A percentile compares a stretch with the other conserved stretches of the same genome.
Conservation (phyloP, 2,888 invertebrate genomes). For the Metalampra italica region DNA sequence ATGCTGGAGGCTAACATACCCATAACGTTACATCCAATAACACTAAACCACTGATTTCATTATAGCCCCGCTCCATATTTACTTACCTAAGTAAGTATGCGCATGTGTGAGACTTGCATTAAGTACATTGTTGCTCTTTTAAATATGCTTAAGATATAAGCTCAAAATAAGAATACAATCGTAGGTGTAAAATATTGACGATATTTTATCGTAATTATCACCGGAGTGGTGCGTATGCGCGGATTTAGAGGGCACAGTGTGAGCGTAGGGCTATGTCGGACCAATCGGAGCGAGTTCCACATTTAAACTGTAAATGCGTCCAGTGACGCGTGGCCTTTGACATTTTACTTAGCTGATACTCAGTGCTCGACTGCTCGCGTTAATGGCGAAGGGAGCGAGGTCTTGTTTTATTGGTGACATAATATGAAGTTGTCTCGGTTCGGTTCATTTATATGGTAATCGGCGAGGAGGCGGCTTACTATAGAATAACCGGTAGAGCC, state of each 20-base stretch:
- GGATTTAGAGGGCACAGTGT: slow-evolving; percentile 28
- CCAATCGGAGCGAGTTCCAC: slow-evolving; percentile 50
- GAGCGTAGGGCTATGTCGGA: slow-evolving; percentile 28
- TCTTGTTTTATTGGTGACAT: slow-evolving; percentile 39
- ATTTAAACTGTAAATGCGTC: slow-evolving; percentile 45
- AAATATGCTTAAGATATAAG: slow-evolving; percentile 54
- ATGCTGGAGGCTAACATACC: slow-evolving; percentile 30
- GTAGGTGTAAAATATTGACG: slow-evolving; percentile 48
- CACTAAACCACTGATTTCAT: slow-evolving; percentile 65
- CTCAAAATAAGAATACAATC: slow-evolving; percentile 37
- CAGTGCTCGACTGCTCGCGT: slow-evolving; percentile 14
- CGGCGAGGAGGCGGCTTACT: slow-evolving; percentile 53
- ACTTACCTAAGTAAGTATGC: no score
- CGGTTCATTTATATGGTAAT: slow-evolving; percentile 76
- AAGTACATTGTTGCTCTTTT: slow-evolving; percentile 53
- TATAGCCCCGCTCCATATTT: slow-evolving; percentile 36
- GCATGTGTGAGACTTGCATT: slow-evolving; percentile 22
- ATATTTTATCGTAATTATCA: slow-evolving; percentile 55
- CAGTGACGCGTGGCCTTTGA: slow-evolving; percentile 33
- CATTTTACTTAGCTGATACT: slow-evolving; percentile 25
- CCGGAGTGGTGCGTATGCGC: slow-evolving; percentile 31
- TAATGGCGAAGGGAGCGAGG: slow-evolving; percentile 25
- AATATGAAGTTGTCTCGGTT: slow-evolving; percentile 71
- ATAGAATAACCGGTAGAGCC: slow-evolving; percentile 54
- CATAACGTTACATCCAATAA: slow-evolving; percentile 39